phyloP scores from a whole-genome alignment of 2,113 vertebrate genomes.

The Lipophrys pholis region DNA sequence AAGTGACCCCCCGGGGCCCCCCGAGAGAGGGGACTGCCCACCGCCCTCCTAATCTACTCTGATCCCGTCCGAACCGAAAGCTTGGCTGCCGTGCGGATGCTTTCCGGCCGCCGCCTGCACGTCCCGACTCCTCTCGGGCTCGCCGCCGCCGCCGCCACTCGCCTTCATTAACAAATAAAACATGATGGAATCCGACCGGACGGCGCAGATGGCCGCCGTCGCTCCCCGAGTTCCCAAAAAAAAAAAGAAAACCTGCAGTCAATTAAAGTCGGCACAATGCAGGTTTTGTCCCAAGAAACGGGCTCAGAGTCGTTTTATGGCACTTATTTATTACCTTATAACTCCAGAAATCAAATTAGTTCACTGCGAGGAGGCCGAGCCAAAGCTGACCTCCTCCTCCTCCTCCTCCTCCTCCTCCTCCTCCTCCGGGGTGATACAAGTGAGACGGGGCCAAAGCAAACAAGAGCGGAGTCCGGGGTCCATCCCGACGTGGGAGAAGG shows the following conservation, averaged over 20 bases:
- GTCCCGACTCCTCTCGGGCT: too few relatives aligned
- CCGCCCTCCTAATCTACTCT: slow-evolving; percentile 61
- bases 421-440: slow-evolving; percentile 65
- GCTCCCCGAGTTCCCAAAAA: background rate
- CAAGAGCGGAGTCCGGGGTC: slow-evolving; percentile 25
- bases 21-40: slow-evolving; percentile 49
- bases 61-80: slow-evolving; percentile 55
- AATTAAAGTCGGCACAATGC: slow-evolving; percentile 79
- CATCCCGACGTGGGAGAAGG: background rate
- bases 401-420: background rate
- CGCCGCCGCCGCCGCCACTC: slow-evolving; percentile 15
- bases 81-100: too few relatives aligned
- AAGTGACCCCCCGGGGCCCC: slow-evolving; percentile 66
- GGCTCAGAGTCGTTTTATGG: slow-evolving; percentile 74
- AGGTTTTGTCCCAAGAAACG: slow-evolving; percentile 64
- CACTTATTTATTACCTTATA: slow-evolving; percentile 82
- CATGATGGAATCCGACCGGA: slow-evolving; percentile 65
- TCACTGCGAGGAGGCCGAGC: slow-evolving; percentile 72
- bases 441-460: slow-evolving; percentile 73
- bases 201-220: slow-evolving; percentile 46
- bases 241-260: slow-evolving; percentile 70
- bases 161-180: slow-evolving; percentile 76
- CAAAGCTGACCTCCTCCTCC: slow-evolving; percentile 51
- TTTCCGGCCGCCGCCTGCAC: too few relatives aligned
- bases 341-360: slow-evolving; percentile 82